Evolutionary conservation across 1,140 invertebrate genomes (phyloP).

Genomic region (Habropoda laboriosa): DNA sequence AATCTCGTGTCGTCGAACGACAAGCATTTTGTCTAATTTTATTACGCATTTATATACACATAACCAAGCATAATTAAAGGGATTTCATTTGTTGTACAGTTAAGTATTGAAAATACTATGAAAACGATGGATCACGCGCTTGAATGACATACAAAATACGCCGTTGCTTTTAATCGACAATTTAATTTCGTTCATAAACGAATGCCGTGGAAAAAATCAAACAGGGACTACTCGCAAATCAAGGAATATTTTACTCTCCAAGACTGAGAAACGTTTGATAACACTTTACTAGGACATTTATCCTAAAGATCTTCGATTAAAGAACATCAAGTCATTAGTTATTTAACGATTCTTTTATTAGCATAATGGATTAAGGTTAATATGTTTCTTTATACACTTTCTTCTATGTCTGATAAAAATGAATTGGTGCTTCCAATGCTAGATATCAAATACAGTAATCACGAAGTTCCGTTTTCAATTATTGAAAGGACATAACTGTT

Average conservation of each 20-base stretch:
- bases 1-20: background rate
- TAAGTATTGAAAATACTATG: background rate
- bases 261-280: constrained; percentile 58
- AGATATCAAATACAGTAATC: background rate
- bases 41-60: background rate
- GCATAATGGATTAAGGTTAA: constrained; percentile 5
- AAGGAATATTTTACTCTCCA: constrained; percentile 39
- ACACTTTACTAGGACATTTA: constrained; percentile 42
- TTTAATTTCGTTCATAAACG: constrained; percentile 12
- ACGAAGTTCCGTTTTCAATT: background rate
- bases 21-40: background rate
- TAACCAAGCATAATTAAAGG: background rate
- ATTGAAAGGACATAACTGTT: background rate
- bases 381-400: constrained; percentile 22
- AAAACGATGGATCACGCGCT: background rate
- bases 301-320: constrained; percentile 26
- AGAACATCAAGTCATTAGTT: constrained; percentile 37
- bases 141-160: background rate
- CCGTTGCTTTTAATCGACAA: background rate
- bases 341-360: constrained; percentile 36
- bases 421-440: constrained; percentile 50
- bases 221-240: constrained; percentile 22
- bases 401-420: constrained; percentile 20
- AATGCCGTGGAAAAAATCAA: constrained; percentile 3
- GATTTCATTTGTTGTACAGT: background rate